A percentile compares a stretch with the other conserved stretches of the same genome.
Conservation (phyloP, 2,113 vertebrate genomes). For the Ploceus nigricollis region DNA sequence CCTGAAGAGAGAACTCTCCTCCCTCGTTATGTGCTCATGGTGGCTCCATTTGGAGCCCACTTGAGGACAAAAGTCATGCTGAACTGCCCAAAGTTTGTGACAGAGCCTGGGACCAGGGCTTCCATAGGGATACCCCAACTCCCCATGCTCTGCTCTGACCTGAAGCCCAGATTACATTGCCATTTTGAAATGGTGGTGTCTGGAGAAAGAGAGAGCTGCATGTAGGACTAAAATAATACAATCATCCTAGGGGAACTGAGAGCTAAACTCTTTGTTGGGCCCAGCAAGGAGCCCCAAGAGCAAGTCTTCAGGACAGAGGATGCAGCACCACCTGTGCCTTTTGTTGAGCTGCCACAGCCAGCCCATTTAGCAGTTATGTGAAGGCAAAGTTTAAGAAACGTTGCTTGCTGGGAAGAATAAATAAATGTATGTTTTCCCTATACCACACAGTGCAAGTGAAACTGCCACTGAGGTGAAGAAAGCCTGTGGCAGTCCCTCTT, state of each 20-base stretch:
- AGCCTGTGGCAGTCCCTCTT: neutral
- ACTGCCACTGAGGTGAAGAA: slow-evolving; percentile 10
- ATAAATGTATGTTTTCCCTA: neutral
- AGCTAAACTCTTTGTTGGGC: neutral
- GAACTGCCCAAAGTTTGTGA: neutral
- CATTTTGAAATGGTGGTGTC: neutral
- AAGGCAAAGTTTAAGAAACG: neutral
- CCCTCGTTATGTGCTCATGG: neutral
- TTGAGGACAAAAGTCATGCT: neutral
- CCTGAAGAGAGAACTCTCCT: neutral
- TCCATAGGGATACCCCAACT: fast-evolving
- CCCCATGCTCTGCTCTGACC: fast-evolving
- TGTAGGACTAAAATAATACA: neutral
- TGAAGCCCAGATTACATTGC: neutral
- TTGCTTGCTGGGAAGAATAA: neutral
- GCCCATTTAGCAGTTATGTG: neutral
- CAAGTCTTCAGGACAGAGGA: neutral
- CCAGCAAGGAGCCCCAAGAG: neutral
- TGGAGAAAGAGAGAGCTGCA: neutral
- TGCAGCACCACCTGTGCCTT: neutral
- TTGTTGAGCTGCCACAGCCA: neutral
- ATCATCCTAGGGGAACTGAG: neutral
- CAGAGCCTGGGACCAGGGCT: neutral
- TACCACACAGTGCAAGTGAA: neutral
- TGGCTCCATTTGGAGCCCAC: neutral